Evolutionary conservation across 1,140 invertebrate genomes (phyloP), one percentile per base, ranked within the genome.

Genomic region (Lucilia sericata): DNA sequence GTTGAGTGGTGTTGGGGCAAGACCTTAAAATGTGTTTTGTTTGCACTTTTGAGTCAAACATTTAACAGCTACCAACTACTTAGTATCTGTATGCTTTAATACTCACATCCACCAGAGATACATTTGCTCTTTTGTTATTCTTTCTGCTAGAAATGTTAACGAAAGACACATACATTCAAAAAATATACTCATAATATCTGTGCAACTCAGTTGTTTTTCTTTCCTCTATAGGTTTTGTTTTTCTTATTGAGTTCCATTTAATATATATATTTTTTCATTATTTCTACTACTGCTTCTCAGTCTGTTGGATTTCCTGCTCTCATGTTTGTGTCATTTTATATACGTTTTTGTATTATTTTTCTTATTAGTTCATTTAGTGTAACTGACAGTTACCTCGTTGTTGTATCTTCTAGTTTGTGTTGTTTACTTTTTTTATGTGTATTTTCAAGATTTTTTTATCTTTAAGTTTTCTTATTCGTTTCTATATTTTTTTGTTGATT

Each of bases 1-100:
- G 65, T 36, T 83, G 65, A 84, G 51, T 82, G 34, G 76, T 75
- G 65, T 86, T 87, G 87, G 89, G 89, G 88, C 89, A 90, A 90
- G 89, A 90, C 88, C 88, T 90, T 87, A 87, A 86, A 87, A 80
- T 80, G 76, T 74, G 82, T 83, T 70, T 74, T 83, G 34, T 83
- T 83, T 83, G 60, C 60, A 70, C 55, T 83, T 83, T 80, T 80
- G 76, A 80, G 76, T 80, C 42, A 49, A 51, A 49, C 76, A 80
- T 80, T 80, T 80, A 78, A 78, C 42, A 49, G 42, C 21, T 80
- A 19, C 25, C 9, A 25, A 12, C 36, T 78, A 42, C 21, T 10
- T 4, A 34, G 74, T 75, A 34, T 78, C 14, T 42, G 36, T 78
- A 34, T 78, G 42, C 5, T 70, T 21, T 70, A 9, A 1, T 49